These are phyloP conservation scores for Oconnorella tubifera DNA, from an alignment of 2,888 invertebrate species.

Conservation along the genomic window DNA sequence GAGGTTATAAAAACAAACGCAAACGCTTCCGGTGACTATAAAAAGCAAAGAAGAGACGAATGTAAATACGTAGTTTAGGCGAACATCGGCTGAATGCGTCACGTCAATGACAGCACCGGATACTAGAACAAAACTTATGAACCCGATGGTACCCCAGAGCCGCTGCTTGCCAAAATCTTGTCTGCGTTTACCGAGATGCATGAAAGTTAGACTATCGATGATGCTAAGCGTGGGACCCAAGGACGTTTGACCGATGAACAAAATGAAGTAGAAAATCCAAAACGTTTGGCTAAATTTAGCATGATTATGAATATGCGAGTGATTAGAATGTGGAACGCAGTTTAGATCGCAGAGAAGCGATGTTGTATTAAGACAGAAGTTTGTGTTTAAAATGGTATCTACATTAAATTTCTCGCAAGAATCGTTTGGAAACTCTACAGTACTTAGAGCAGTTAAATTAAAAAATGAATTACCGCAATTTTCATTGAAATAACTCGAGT, in stretches of 20 bases:
- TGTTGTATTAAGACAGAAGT: too few relatives aligned
- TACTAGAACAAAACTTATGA: conserved; percentile 60
- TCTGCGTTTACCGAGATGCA: conserved; percentile 74
- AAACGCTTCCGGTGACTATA: conserved; percentile 69
- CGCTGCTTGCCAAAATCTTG: conserved; percentile 67
- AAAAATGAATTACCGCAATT: too few relatives aligned
- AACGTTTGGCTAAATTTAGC: conserved; percentile 57
- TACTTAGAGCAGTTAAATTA: too few relatives aligned
- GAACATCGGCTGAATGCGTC: not conserved
- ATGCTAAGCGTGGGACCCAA: conserved; percentile 80
- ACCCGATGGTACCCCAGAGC: conserved; percentile 82
- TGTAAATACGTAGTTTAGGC: conserved; percentile 36
- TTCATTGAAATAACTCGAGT: too few relatives aligned
- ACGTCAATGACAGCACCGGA: conserved; percentile 48
- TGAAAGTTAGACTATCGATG: conserved; percentile 81
- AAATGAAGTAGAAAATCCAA: conserved; percentile 76
- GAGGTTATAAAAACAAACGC: conserved; percentile 58
- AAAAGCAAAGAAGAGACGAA: conserved; percentile 61
- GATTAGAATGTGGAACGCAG: too few relatives aligned
- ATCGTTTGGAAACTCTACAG: too few relatives aligned
- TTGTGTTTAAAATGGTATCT: too few relatives aligned
- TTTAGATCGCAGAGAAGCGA: too few relatives aligned
- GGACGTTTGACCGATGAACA: conserved; percentile 77
- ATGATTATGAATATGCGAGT: too few relatives aligned
- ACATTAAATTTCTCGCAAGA: too few relatives aligned